Evolutionary conservation across 64 coral and sea anemone genomes (phyloP).

Genomic region (Orbicella faveolata): DNA sequence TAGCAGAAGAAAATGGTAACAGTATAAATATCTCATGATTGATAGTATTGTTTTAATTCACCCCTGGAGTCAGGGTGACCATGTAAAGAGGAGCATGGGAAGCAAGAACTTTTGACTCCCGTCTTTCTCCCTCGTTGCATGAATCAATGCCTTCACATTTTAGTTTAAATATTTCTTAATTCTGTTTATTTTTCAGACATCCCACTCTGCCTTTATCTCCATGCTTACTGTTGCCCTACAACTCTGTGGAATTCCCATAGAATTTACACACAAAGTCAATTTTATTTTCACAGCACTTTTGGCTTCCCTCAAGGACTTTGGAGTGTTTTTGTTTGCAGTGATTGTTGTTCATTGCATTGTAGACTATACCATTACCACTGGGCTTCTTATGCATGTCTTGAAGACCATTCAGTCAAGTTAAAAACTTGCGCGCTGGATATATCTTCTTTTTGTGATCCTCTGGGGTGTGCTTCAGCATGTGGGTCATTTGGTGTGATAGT

Average conservation of each 20-base stretch:
- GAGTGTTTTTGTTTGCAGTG: slow-evolving; percentile 57
- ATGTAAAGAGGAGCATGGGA: no score
- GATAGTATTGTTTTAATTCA: no score
- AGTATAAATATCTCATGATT: no score
- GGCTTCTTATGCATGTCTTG: background rate
- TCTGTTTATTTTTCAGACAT: slow-evolving; percentile 48
- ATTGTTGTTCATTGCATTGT: slow-evolving; percentile 31
- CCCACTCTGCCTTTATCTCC: slow-evolving; percentile 55
- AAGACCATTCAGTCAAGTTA: background rate
- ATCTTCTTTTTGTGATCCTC: no score
- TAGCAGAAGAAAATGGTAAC: no score
- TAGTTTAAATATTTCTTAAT: background rate
- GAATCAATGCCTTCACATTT: no score
- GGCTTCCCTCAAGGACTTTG: slow-evolving; percentile 65
- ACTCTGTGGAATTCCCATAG: slow-evolving; percentile 66
- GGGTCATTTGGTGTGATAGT: no score
- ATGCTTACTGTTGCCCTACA: slow-evolving; percentile 66
- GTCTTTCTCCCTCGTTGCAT: no score
- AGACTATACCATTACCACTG: slow-evolving; percentile 12
- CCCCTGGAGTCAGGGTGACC: no score
- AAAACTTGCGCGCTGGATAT: background rate
- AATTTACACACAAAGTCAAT: slow-evolving; percentile 59
- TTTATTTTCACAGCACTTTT: slow-evolving; percentile 52
- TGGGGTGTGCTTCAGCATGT: no score
- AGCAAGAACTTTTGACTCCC: no score